A percentile compares a stretch with the other conserved stretches of the same genome.
Conservation (phyloP, 2,797 vertebrate genomes). For the Glyptemys insculpta region DNA sequence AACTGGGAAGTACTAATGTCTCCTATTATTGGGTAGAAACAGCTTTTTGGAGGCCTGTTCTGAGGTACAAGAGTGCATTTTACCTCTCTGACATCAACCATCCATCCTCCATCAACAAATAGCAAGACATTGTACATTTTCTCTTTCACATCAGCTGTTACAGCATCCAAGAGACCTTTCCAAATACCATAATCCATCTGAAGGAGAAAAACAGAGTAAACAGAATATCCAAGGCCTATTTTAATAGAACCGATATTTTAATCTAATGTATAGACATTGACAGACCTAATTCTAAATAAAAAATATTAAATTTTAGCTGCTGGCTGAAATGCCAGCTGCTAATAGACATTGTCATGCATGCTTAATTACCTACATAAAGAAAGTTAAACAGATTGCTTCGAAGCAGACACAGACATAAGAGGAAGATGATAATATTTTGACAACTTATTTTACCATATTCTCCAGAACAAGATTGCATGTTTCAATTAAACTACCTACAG, state of each 20-base stretch:
- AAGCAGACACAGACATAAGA: neutral
- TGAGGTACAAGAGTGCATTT: neutral
- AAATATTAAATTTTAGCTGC: constrained; percentile 15
- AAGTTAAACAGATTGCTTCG: neutral
- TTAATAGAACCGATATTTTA: constrained; percentile 32
- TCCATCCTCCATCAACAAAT: constrained; percentile 98
- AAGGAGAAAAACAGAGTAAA: constrained; percentile 61
- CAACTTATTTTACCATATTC: neutral
- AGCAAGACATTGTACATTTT: constrained; percentile 98
- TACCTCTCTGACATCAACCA: constrained; percentile 97
- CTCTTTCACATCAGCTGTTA: constrained; percentile 95
- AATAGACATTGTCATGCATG: constrained; percentile 20
- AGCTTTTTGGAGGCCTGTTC: rapidly evolving
- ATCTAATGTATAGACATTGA: neutral
- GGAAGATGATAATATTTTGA: neutral
- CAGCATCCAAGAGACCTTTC: constrained; percentile 89
- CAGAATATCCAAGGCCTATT: constrained; percentile 20
- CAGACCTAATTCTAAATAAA: constrained; percentile 25
- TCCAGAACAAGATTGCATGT: neutral
- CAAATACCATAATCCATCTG: constrained; percentile 89
- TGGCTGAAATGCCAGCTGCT: constrained; percentile 27
- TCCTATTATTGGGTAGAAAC: neutral
- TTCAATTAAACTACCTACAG: neutral
- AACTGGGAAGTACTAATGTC: neutral
- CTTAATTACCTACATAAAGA: constrained; percentile 14